A percentile compares a stretch with the other conserved stretches of the same genome.
Conservation (phyloP, 2,888 invertebrate genomes). For the Sylvicola cinctus region DNA sequence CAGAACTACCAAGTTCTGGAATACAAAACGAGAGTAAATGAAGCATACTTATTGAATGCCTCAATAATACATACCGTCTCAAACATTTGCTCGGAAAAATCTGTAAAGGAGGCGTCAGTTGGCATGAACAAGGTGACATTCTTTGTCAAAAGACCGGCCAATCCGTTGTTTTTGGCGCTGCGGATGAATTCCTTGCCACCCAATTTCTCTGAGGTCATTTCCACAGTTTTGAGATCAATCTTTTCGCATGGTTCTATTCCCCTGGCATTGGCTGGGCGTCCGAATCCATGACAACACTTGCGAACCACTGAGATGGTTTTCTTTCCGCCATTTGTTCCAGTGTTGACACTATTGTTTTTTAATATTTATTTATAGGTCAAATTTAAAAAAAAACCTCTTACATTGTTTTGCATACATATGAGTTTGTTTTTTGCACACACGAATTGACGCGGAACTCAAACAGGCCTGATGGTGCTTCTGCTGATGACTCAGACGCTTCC, state of each 20-base stretch:
- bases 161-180: slow-evolving; percentile 29
- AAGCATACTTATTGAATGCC: background rate
- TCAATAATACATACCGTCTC: slow-evolving; percentile 27
- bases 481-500: slow-evolving; percentile 11
- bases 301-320: slow-evolving; percentile 39
- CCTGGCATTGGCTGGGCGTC: slow-evolving; percentile 23
- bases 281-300: slow-evolving; percentile 47
- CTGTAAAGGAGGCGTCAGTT: slow-evolving; percentile 35
- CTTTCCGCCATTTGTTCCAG: slow-evolving; percentile 33
- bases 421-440: slow-evolving; percentile 23
- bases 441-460: slow-evolving; percentile 23
- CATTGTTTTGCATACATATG: slow-evolving; percentile 24
- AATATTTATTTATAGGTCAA: background rate
- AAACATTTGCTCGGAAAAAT: slow-evolving; percentile 29
- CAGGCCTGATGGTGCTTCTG: slow-evolving; percentile 12
- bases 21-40: slow-evolving; percentile 7
- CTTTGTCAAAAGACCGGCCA: slow-evolving; percentile 27
- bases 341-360: slow-evolving; percentile 12
- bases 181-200: slow-evolving; percentile 35
- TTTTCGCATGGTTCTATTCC: slow-evolving; percentile 28
- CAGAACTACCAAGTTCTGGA: slow-evolving; percentile 28
- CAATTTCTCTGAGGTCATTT: slow-evolving; percentile 33
- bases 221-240: slow-evolving; percentile 33
- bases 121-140: slow-evolving; percentile 43
- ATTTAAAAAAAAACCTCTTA: slow-evolving; percentile 13